phyloP scores from a whole-genome alignment of 1,140 invertebrate genomes.

The Lamellibrachia luymesi region DNA sequence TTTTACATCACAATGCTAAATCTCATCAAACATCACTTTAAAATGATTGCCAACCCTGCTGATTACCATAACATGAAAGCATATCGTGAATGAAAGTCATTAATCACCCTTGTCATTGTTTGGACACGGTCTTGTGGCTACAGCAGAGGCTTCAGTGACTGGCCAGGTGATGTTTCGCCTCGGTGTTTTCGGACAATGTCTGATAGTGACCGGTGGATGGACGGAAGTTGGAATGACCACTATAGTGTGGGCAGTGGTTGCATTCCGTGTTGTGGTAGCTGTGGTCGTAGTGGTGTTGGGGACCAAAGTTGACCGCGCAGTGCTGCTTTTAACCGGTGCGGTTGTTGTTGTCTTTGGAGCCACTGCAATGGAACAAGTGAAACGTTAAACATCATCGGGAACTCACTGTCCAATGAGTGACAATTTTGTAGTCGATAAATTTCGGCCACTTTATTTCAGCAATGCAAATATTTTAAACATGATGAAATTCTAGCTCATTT shows the following conservation, averaged over 20 bases:
- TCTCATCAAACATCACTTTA: too few species aligned
- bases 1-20: too few species aligned
- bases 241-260: background rate
- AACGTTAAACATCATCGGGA: background rate
- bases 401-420: background rate
- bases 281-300: background rate
- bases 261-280: background rate
- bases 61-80: background rate
- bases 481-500: too few species aligned
- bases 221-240: background rate
- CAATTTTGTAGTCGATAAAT: background rate
- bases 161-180: conserved; percentile 12
- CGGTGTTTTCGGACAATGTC: background rate
- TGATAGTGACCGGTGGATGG: background rate
- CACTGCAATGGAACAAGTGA: background rate
- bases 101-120: background rate
- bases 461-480: background rate
- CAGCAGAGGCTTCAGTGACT: background rate
- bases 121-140: background rate
- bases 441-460: background rate
- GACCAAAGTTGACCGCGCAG: background rate
- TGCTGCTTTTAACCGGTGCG: background rate
- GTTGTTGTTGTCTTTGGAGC: background rate
- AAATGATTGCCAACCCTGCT: too few species aligned
- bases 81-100: background rate